A percentile compares a stretch with the other conserved stretches of the same genome.
Conservation (phyloP, 2,888 invertebrate genomes). For the Buathra laborator region DNA sequence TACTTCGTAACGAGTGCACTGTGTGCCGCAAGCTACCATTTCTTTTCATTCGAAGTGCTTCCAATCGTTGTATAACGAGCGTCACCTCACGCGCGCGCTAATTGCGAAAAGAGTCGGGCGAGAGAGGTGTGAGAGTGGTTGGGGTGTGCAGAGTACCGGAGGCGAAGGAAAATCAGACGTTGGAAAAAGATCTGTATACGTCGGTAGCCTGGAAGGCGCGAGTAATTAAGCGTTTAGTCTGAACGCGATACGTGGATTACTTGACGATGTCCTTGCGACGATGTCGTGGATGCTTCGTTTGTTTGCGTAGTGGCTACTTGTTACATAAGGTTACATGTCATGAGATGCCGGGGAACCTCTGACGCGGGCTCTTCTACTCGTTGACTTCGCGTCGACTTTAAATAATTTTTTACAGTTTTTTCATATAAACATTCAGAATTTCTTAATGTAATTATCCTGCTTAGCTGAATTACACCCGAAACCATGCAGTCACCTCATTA, state of each 20-base stretch:
- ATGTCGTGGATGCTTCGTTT: too few species aligned
- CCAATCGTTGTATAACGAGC: constrained; percentile 28
- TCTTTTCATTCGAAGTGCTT: constrained; percentile 13
- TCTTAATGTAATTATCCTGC: too few species aligned
- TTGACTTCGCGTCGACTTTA: too few species aligned
- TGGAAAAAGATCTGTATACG: background rate
- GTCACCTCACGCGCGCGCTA: constrained; percentile 19
- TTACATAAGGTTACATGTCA: too few species aligned
- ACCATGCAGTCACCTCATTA: too few species aligned
- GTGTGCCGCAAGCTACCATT: background rate
- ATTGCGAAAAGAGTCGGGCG: constrained; percentile 15
- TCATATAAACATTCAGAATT: too few species aligned
- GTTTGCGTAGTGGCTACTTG: too few species aligned
- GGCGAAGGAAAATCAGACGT: background rate
- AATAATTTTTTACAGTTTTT: too few species aligned
- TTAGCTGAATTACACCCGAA: too few species aligned
- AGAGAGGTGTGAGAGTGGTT: too few species aligned
- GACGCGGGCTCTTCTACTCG: too few species aligned
- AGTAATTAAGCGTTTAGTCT: constrained; percentile 15
- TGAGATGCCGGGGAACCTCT: too few species aligned
- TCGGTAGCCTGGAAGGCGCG: background rate
- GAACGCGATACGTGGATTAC: background rate
- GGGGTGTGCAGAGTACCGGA: background rate
- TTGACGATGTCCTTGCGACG: background rate
- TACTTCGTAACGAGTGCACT: constrained; percentile 20